Evolutionary conservation across 2,888 invertebrate species (phyloP).

Genomic region (Andrena praecox): DNA sequence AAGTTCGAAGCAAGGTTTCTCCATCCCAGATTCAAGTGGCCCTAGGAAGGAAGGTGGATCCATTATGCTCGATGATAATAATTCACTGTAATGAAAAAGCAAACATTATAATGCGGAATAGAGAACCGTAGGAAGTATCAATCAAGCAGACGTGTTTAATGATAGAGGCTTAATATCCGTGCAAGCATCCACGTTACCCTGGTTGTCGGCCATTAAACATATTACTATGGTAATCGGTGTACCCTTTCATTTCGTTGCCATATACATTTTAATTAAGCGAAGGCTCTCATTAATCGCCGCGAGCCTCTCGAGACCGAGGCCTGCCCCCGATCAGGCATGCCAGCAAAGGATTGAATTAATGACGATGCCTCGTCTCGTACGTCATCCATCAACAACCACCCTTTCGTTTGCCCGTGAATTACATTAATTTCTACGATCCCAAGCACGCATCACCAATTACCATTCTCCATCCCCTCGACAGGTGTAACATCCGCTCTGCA

Average conservation of each 20-base stretch:
- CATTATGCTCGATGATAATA: conserved; percentile 8
- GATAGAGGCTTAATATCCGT: conserved; percentile 44
- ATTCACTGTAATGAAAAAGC: conserved; percentile 40
- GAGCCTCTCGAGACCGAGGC: conserved; percentile 8
- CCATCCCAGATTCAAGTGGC: neutral
- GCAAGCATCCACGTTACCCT: conserved; percentile 37
- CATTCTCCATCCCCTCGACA: neutral
- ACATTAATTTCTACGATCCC: conserved; percentile 31
- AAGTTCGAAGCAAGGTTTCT: neutral
- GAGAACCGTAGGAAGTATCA: conserved; percentile 12
- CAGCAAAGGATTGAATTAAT: conserved; percentile 60
- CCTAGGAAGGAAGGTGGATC: neutral
- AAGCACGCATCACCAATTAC: conserved; percentile 18
- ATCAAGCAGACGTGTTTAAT: conserved; percentile 44
- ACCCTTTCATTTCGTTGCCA: conserved; percentile 48
- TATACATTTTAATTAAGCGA: conserved; percentile 64
- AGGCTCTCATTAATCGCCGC: conserved; percentile 31
- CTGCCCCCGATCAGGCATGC: conserved; percentile 8
- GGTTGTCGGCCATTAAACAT: conserved; percentile 34
- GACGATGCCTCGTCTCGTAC: conserved; percentile 34
- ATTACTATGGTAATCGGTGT: conserved; percentile 44
- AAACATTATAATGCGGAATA: conserved; percentile 34
- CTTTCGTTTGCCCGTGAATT: conserved; percentile 40
- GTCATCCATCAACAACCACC: conserved; percentile 49
- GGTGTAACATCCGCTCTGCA: neutral